Evolutionary conservation across 2,888 invertebrate genomes (phyloP).

Genomic region (Copidosoma aretas): DNA sequence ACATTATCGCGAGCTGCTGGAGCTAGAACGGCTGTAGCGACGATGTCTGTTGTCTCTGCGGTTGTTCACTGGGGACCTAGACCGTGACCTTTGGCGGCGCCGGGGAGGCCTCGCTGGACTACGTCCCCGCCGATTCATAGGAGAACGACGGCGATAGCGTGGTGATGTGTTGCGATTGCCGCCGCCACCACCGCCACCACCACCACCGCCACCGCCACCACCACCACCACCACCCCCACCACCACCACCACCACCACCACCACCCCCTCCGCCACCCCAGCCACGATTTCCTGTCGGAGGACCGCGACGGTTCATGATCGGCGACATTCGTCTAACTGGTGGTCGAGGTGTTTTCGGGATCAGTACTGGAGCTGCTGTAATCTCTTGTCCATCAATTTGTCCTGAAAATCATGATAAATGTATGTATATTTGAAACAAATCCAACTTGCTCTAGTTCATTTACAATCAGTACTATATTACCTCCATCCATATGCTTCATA

Average conservation of each 20-base stretch:
- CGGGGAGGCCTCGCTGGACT: conserved; percentile 66
- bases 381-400: conserved; percentile 95
- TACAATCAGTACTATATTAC: conserved; percentile 60
- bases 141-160: conserved; percentile 53
- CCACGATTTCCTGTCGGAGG: conserved; percentile 67
- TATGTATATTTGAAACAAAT: background rate
- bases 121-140: conserved; percentile 64
- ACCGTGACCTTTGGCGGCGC: conserved; percentile 67
- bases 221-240: conserved; percentile 62
- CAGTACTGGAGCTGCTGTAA: conserved; percentile 93
- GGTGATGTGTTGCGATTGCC: conserved; percentile 64
- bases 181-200: conserved; percentile 63
- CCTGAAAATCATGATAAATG: conserved; percentile 63
- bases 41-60: conserved; percentile 67
- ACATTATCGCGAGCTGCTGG: conserved; percentile 74
- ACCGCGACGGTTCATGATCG: conserved; percentile 62
- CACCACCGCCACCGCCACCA: conserved; percentile 64
- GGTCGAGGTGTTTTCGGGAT: conserved; percentile 70
- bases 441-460: background rate
- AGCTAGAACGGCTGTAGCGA: conserved; percentile 76
- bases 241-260: conserved; percentile 63
- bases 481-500: conserved; percentile 99
- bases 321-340: conserved; percentile 62
- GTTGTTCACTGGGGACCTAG: conserved; percentile 64
- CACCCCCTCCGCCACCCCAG: conserved; percentile 62